phyloP scores from a whole-genome alignment of 2,888 invertebrate genomes.

The Agrotis clavis region DNA sequence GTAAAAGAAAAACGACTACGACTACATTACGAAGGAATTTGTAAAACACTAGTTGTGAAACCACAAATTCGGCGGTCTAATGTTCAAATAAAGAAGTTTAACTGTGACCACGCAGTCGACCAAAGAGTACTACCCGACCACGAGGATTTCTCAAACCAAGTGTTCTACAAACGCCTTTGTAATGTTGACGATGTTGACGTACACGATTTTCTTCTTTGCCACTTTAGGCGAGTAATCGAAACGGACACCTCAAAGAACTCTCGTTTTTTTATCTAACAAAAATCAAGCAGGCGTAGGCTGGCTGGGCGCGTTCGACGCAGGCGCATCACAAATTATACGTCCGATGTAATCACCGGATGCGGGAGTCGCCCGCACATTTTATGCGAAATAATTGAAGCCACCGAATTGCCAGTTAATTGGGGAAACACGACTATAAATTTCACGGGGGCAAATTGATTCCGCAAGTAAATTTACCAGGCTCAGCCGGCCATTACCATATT shows the following conservation, averaged over 20 bases:
- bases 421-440: conserved; percentile 88
- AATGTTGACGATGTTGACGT: too few species aligned
- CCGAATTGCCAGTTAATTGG: conserved; percentile 91
- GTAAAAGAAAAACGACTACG: too few species aligned
- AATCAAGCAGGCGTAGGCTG: conserved; percentile 80
- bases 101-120: too few species aligned
- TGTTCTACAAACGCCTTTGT: too few species aligned
- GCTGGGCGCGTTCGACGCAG: conserved; percentile 78
- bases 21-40: too few species aligned
- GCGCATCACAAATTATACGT: conserved; percentile 89
- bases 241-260: conserved; percentile 46
- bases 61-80: too few species aligned
- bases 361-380: conserved; percentile 90
- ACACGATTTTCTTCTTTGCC: too few species aligned
- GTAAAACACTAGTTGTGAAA: too few species aligned
- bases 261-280: conserved; percentile 88
- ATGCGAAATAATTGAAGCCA: conserved; percentile 90
- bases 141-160: too few species aligned
- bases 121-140: too few species aligned
- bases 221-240: too few species aligned
- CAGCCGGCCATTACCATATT: conserved; percentile 84
- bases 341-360: conserved; percentile 90
- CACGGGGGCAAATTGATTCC: conserved; percentile 87
- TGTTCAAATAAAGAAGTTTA: too few species aligned
- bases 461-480: conserved; percentile 76